Evolutionary conservation across 2,888 invertebrate genomes (phyloP).

Genomic region (Dryococelus australis): DNA sequence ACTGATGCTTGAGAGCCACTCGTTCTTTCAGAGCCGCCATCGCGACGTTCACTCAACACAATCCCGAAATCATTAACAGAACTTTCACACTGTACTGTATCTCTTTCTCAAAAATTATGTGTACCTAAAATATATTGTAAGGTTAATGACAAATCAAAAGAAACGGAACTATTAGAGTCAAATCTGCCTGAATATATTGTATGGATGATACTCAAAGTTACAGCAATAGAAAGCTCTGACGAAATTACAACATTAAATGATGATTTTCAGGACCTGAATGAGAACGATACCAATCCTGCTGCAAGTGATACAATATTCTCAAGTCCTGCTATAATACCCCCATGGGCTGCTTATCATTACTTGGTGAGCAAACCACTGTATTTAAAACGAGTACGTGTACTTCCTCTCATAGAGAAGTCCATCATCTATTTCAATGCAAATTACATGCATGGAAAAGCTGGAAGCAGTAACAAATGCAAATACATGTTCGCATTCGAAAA

Average conservation of each 20-base stretch:
- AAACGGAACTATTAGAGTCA: too few species aligned
- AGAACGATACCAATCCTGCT: neutral
- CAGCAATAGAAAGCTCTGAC: neutral
- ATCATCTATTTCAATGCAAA: neutral
- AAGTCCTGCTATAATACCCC: too few species aligned
- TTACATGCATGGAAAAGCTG: neutral
- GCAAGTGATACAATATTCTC: too few species aligned
- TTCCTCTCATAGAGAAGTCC: slow-evolving; percentile 27
- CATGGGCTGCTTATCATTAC: slow-evolving; percentile 32
- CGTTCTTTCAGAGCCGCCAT: neutral
- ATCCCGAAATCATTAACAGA: neutral
- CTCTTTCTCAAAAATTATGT: neutral
- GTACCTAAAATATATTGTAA: neutral
- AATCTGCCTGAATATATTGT: too few species aligned
- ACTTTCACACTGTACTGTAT: neutral
- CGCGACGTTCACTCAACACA: neutral
- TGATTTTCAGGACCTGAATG: neutral
- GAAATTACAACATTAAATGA: neutral
- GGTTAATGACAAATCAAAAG: too few species aligned
- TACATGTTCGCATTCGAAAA: slow-evolving; percentile 12
- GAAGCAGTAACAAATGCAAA: neutral
- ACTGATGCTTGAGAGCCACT: neutral
- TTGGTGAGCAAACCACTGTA: slow-evolving; percentile 6
- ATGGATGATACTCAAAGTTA: neutral
- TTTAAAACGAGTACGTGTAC: slow-evolving; percentile 12